These are phyloP conservation scores for Acanthacorydalis orientalis DNA, from an alignment of 2,888 invertebrate species.

Conservation along the genomic window DNA sequence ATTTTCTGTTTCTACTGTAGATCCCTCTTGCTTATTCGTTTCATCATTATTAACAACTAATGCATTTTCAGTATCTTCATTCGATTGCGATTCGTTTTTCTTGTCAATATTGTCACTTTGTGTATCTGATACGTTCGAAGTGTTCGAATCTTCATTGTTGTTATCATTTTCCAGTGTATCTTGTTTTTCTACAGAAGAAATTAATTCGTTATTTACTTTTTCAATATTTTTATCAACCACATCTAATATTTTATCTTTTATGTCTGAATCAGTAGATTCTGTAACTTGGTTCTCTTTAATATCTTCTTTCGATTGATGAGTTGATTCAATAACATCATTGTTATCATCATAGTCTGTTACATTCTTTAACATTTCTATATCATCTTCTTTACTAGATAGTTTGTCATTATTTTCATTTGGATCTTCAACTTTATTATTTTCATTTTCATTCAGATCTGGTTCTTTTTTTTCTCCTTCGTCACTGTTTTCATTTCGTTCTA, in stretches of 20 bases:
- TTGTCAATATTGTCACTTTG: too few species aligned
- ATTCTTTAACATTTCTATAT: not conserved
- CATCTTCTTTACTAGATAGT: not conserved
- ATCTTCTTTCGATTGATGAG: not conserved
- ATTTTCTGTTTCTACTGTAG: not conserved
- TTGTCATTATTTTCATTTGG: not conserved
- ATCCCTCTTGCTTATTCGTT: not conserved
- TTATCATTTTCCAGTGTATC: too few species aligned
- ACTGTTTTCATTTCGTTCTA: not conserved
- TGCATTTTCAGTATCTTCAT: not conserved
- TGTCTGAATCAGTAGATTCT: not conserved
- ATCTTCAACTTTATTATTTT: constrained; percentile 4
- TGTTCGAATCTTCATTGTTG: too few species aligned
- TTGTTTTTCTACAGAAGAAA: too few species aligned
- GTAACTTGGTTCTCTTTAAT: not conserved
- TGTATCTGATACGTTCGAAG: too few species aligned
- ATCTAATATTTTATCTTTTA: not conserved
- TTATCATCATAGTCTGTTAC: constrained; percentile 5
- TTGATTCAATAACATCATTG: constrained; percentile 2
- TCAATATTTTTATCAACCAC: not conserved
- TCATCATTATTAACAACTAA: not conserved
- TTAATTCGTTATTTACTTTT: too few species aligned
- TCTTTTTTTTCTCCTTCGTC: not conserved
- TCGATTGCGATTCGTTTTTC: not conserved
- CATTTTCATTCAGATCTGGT: constrained; percentile 4